These are phyloP conservation scores for Papilio gigon DNA, from an alignment of 2,888 invertebrate species.

Conservation along the genomic window DNA sequence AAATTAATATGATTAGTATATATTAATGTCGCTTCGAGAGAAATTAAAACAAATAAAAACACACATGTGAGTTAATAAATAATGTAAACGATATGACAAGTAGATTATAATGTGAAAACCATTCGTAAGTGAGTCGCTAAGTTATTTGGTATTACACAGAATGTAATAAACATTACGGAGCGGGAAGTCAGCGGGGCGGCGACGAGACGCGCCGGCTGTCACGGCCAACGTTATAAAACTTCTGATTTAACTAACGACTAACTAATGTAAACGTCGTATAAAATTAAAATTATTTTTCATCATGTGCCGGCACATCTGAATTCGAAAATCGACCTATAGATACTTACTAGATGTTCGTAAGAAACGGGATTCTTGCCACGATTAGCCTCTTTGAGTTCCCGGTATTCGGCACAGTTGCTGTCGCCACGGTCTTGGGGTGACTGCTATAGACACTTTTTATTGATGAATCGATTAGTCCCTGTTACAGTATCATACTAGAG, in stretches of 20 bases:
- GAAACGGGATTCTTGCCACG: too few relatives aligned
- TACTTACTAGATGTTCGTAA: too few relatives aligned
- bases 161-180: constrained; percentile 24
- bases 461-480: too few relatives aligned
- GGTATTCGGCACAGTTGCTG: too few relatives aligned
- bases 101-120: constrained; percentile 3
- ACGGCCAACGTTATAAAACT: constrained; percentile 14
- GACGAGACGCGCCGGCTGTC: constrained; percentile 1
- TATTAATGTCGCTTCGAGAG: background rate
- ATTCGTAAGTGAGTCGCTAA: constrained; percentile 13
- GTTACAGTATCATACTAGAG: too few relatives aligned
- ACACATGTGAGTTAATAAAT: background rate
- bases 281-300: background rate
- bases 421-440: too few relatives aligned
- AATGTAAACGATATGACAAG: background rate
- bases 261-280: background rate
- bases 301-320: too few relatives aligned
- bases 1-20: background rate
- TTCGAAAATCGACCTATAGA: too few relatives aligned
- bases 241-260: constrained; percentile 27
- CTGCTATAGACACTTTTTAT: too few relatives aligned
- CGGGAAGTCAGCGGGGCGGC: constrained; percentile 14
- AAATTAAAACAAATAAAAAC: constrained; percentile 5
- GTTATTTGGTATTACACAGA: constrained; percentile 25
- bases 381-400: too few relatives aligned